Percentiles rank a stretch among this genome's conserved stretches.
Evolutionary conservation across 2,113 vertebrate species (phyloP).

Genomic region (Elachura formosa): DNA sequence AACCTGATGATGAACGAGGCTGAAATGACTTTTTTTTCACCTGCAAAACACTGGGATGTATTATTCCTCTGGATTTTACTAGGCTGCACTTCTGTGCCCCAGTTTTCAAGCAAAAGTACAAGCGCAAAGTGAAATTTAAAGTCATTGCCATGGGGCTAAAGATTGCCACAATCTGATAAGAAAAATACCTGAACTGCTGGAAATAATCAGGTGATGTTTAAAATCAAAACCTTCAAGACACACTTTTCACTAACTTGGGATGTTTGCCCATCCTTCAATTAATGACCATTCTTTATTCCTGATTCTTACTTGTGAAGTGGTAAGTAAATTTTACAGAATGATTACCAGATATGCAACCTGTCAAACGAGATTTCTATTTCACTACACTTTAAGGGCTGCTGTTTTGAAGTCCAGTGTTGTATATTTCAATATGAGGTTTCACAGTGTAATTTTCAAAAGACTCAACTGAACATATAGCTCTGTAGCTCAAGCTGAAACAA

Average conservation of each 20-base stretch:
- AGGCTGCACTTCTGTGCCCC: neutral
- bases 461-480: neutral
- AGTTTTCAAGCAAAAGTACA: neutral
- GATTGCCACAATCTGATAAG: no score
- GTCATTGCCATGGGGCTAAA: neutral
- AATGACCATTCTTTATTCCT: neutral
- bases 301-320: neutral
- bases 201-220: neutral
- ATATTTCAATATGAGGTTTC: neutral
- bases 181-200: neutral
- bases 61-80: neutral
- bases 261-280: neutral
- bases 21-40: neutral
- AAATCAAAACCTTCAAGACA: neutral
- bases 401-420: neutral
- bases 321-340: neutral
- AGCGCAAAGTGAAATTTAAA: neutral
- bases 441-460: neutral
- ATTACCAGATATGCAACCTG: neutral
- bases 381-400: neutral
- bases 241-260: neutral
- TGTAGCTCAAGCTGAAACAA: neutral
- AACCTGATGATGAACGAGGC: neutral
- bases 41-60: neutral
- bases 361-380: conserved; percentile 4